Evolutionary conservation across 2,113 vertebrate species (phyloP), one percentile per base, ranked within the genome.

Genomic region (Genyomyrus donnyi): DNA sequence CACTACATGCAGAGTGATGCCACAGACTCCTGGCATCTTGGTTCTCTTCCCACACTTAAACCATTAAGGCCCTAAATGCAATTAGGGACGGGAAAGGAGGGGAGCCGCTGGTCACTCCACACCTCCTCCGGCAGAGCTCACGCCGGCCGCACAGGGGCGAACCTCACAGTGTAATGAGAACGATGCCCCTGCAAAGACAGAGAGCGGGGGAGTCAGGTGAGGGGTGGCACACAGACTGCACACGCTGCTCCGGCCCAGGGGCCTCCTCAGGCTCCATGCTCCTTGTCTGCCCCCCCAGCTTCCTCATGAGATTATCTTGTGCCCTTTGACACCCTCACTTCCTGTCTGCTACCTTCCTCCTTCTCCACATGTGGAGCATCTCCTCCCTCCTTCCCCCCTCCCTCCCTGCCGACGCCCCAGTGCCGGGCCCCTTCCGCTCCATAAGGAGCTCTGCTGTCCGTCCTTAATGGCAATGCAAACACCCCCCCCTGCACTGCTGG

Each of bases 331-430:
- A 85, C 89, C 48, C 39, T 56, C 31, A 62, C 70, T 35, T 93
- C 91, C 92, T 90, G 92, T 92, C 91, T 92, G 56, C 35, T 93
- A 91, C 91, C n/a, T 90, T 92, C 93, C 94, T 92, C 92, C 93
- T 94, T 92, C 94, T 94, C 93, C 95, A 95, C 95, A 94, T 91
- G 93, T 92, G 92, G 94, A 92, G 95, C 95, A 95, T 94, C 53
- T 53, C 39, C 15, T 42, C 48, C 49, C 84, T 48, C 46, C 74
- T 13, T 31, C 89, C 48, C 39, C 62, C 84, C 35, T 35, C 93
- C 94, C 93, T 93, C 93, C 58, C 93, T 93, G 94, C 94, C 94
- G 95, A 93, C 95, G 94, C 90, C 74, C 91, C 93, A 95, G 95
- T 96, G 96, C 96, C 96, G 50, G 93, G 91, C 92, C 95, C 90